Conservation (phyloP, 1,140 invertebrate species). For the Hesperophylax magnus region DNA sequence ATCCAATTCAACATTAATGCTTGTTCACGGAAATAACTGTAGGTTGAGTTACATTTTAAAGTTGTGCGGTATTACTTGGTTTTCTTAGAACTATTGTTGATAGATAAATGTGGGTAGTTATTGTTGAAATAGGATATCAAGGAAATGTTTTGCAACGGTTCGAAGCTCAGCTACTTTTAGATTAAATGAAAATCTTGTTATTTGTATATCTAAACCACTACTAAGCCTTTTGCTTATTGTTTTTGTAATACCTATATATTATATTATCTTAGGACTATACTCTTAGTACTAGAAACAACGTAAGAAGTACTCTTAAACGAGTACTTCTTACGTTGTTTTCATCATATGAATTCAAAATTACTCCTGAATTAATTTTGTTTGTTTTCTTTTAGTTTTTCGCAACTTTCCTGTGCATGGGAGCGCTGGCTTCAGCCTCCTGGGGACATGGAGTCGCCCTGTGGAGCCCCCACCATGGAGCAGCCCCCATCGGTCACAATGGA, state of each 20-base stretch:
- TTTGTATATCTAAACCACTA: neutral
- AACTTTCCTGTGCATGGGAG: constrained; percentile 51
- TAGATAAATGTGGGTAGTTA: no score
- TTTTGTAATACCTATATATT: neutral
- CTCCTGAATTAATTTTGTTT: neutral
- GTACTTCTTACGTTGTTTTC: neutral
- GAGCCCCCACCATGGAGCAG: constrained; percentile 28
- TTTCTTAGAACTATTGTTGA: no score
- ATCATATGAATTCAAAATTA: neutral
- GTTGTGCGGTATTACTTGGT: no score
- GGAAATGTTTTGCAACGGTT: no score
- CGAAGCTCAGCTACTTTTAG: neutral
- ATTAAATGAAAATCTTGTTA: neutral
- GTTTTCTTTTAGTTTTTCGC: constrained; percentile 48
- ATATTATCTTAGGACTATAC: neutral
- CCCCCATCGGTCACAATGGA: neutral
- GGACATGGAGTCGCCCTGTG: constrained; percentile 11
- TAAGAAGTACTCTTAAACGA: no score
- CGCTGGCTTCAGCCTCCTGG: constrained; percentile 43
- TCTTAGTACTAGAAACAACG: no score
- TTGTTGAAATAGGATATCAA: no score
- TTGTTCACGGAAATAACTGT: no score
- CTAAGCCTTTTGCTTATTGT: neutral
- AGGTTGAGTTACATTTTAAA: no score
- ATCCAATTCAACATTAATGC: no score